Conservation (phyloP, 2,888 invertebrate genomes). For the Acrobeloides nanus region DNA sequence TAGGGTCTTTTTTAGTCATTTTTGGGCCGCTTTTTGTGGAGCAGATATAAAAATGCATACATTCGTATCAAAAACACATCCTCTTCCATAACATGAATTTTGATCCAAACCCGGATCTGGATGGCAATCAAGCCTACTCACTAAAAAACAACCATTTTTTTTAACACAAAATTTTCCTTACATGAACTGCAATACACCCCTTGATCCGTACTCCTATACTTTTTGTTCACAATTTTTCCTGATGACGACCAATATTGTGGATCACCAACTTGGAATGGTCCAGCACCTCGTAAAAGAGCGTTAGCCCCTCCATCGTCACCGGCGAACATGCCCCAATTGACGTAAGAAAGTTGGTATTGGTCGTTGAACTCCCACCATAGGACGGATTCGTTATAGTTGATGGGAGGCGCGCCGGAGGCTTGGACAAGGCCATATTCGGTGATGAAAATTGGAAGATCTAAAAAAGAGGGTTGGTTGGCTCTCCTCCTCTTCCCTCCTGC, state of each 20-base stretch:
- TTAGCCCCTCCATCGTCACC: neutral
- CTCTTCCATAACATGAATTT: too few relatives aligned
- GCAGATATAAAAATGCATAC: too few relatives aligned
- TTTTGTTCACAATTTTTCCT: neutral
- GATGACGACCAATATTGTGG: neutral
- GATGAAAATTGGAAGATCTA: conserved; percentile 11
- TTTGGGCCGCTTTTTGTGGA: too few relatives aligned
- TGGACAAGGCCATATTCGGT: conserved; percentile 11
- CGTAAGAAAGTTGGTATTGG: neutral
- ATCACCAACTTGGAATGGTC: neutral
- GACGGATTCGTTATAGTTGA: conserved; percentile 4
- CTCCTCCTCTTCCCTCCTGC: too few relatives aligned
- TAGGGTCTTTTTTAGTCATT: too few relatives aligned
- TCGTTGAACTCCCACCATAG: conserved; percentile 9
- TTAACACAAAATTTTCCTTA: too few relatives aligned
- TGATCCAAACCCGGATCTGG: too few relatives aligned
- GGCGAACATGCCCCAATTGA: neutral
- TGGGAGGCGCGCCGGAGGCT: conserved; percentile 3
- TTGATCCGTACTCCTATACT: neutral
- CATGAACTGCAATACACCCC: too few relatives aligned
- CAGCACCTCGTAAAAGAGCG: neutral
- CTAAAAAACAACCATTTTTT: too few relatives aligned
- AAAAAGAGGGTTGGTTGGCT: too few relatives aligned
- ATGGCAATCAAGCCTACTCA: too few relatives aligned
- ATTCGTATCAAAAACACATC: too few relatives aligned